Base-by-base conservation (phyloP, 2,888 invertebrate species). In the Drosophila pseudotakahashii region DNA sequence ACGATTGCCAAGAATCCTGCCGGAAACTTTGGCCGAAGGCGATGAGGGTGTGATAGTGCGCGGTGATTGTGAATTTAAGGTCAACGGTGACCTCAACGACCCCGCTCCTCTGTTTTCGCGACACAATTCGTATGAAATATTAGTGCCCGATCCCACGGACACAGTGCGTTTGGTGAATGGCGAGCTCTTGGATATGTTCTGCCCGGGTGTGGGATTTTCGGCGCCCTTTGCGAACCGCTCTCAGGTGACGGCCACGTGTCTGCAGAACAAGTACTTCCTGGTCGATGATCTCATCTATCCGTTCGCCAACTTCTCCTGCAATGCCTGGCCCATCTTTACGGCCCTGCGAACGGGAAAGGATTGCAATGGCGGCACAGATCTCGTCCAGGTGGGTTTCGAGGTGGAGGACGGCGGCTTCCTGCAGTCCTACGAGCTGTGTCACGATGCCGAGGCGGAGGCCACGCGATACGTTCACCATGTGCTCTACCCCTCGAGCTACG, bases 101-200 rank as follows among this genome's bases (percentile, higher is more conserved):
- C 94, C 94, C 0, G 94, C 94, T 74, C 94, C 95, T 0, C 91
- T 95, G 7, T 93, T 94, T 73, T 84, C 94, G 1, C 91, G 90
- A 36, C 90, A 92, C 5, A 91, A 92, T 1, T 82, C 88, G 11
- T 80, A 70, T 3, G 80, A 90, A 26, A 76, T 91, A 30, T 42
- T 90, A 0, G 67, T 84, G 9, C 91, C 91, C 0, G 82, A 88
- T 51, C 55, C 86, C 5, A 73, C 79, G 45, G 90, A 91, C 32
- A 71, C 88, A 1, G 85, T 92, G 32, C 77, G 75, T n/a, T 59
- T 92, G 0, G 41, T 47, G 0, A 85, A 87, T 61, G 89, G 90
- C 0, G 78, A 89, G 19, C 42, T 77, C 1, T 59, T 92, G 57
- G 92, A 92, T 50, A 79, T 92, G 82, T 89, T 87, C 52, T 92